Base-by-base conservation (phyloP, 2,888 invertebrate species). In the Elegia similella region DNA sequence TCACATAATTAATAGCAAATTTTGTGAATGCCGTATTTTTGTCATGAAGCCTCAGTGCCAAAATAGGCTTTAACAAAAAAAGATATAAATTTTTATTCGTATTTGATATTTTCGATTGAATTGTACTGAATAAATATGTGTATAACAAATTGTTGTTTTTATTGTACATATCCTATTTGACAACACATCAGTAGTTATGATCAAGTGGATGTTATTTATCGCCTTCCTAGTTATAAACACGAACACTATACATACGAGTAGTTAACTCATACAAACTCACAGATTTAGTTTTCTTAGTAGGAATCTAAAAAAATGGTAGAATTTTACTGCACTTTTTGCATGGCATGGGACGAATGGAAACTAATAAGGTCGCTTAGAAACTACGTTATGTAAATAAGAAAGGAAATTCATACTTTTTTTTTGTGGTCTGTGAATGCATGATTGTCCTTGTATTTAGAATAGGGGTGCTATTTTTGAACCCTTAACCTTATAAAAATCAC, bases 41-140 rank as follows among this genome's bases (percentile, higher is more conserved):
- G 16, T 50, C 16, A 34, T 17, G 34, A 42, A 52, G 38, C 17
- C 30, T 10, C 17, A 34, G 50, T 50, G 50, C 50, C 50, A 50
- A 50, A 50, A 16, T 17, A 38, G 34, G 23, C 47, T 34, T 42
- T 42, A 42, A 7, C 23, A 38, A 38, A 47, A n/a, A 1, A 44
- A 13, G 15, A 34, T n/a, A 7, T 34, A 13, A 15, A 16, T 47
- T 17, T 23, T 10, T 10, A 3, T 50, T 15, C 32, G 23, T n/a
- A 16, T 13, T 29, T 43, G 8, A 43, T 43, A 43, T n/a, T 29
- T n/a, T 13, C 29, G 15, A 42, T n/a, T 32, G 34, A 55, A 58
- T 70, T 75, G 67, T 72, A 70, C 64, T 66, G 63, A 76, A 75
- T 76, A 76, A 76, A 76, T 60, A 70, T 69, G 70, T 75, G 70